These are phyloP conservation scores for Pogonomyrmex barbatus DNA, from an alignment of 1,140 invertebrate species.

Conservation along the genomic window DNA sequence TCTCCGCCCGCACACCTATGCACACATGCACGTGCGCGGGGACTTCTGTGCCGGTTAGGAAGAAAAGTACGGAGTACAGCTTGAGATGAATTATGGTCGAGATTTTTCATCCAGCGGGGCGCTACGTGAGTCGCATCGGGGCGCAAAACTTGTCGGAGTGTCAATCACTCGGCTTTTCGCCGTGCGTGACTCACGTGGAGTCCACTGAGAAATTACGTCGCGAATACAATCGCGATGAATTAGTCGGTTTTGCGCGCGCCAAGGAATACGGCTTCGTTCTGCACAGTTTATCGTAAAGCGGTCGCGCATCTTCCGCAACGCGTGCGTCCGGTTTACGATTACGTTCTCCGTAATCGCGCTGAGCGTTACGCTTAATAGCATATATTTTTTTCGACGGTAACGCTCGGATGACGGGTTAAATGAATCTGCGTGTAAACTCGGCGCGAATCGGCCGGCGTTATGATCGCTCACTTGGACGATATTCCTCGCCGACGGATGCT, in stretches of 20 bases:
- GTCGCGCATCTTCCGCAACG: not conserved
- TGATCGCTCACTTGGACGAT: not conserved
- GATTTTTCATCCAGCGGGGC: slow-evolving; percentile 60
- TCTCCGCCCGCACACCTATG: slow-evolving; percentile 29
- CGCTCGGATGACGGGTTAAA: not conserved
- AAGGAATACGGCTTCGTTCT: not conserved
- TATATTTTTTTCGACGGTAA: not conserved
- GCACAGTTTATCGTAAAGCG: slow-evolving; percentile 3
- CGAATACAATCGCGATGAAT: slow-evolving; percentile 13
- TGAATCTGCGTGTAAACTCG: not conserved
- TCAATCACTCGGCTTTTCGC: slow-evolving; percentile 55
- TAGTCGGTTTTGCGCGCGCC: not conserved
- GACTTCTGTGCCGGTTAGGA: slow-evolving; percentile 45
- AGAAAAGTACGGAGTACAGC: slow-evolving; percentile 51
- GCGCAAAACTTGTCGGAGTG: slow-evolving; percentile 51
- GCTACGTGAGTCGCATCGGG: slow-evolving; percentile 53
- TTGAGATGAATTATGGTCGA: slow-evolving; percentile 57
- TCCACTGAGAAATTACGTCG: slow-evolving; percentile 10
- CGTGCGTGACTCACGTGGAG: slow-evolving; percentile 22
- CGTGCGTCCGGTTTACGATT: not conserved
- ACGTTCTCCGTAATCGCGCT: not conserved
- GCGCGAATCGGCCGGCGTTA: not conserved
- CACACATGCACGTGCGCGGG: slow-evolving; percentile 3
- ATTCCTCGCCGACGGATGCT: not conserved
- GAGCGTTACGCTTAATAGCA: not conserved